Evolutionary conservation across 2,888 invertebrate species (phyloP).

Genomic region (Stramonita haemastoma): DNA sequence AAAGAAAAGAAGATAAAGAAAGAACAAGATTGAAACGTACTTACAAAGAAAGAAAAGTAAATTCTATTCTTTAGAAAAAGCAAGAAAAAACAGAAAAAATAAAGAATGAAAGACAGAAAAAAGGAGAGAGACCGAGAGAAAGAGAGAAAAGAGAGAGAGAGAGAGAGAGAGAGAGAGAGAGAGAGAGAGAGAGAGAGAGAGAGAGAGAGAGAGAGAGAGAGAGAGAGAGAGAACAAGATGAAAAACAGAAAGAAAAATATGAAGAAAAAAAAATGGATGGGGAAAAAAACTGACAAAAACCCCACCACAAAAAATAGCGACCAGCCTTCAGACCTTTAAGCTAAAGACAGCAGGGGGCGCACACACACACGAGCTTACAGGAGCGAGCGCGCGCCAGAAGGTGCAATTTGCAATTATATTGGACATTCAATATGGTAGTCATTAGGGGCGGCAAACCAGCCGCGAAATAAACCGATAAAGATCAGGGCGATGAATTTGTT

Average conservation of each 20-base stretch:
- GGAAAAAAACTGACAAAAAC: no score
- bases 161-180: background rate
- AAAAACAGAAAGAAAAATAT: background rate
- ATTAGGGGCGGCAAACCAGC: conserved; percentile 45
- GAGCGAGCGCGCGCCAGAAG: conserved; percentile 24
- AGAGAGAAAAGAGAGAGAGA: no score
- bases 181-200: background rate
- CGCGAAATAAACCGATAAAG: conserved; percentile 47
- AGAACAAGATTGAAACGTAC: no score
- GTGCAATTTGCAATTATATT: conserved; percentile 58
- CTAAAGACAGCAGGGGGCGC: no score
- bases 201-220: background rate
- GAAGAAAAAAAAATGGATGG: background rate
- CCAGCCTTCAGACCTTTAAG: no score
- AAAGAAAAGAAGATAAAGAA: no score
- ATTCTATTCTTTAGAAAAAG: no score
- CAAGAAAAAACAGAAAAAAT: no score
- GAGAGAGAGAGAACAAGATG: background rate
- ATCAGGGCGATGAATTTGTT: conserved; percentile 42
- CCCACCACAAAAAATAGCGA: no score
- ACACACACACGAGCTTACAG: no score
- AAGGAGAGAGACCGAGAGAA: background rate
- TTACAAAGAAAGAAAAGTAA: no score
- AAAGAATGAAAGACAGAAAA: background rate
- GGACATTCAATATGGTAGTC: conserved; percentile 48